These are phyloP conservation scores for Rhinichthys osculus DNA, from an alignment of 2,797 vertebrate species.

Conservation along the genomic window DNA sequence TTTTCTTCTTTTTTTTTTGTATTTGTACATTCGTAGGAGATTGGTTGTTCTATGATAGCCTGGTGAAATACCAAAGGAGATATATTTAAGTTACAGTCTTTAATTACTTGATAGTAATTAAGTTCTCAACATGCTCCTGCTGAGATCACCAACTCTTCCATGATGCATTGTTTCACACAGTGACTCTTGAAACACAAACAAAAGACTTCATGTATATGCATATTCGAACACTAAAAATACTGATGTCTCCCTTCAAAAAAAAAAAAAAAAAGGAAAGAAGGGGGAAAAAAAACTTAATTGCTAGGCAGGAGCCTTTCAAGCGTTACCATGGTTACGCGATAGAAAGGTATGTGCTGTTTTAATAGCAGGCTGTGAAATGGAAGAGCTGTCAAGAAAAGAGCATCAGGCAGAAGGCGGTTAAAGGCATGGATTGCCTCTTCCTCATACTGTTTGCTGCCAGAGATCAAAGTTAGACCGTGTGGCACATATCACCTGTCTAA, in stretches of 20 bases:
- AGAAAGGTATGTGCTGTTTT: constrained; percentile 64
- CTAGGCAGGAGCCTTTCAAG: constrained; percentile 57
- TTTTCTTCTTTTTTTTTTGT: too few relatives aligned
- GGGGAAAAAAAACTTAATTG: constrained; percentile 49
- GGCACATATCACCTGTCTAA: constrained; percentile 47
- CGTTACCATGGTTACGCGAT: constrained; percentile 69
- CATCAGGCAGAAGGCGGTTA: constrained; percentile 39
- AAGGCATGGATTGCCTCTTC: constrained; percentile 46
- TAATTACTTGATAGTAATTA: constrained; percentile 49
- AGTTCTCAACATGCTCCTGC: constrained; percentile 26
- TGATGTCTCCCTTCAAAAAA: constrained; percentile 38
- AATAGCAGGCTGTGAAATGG: constrained; percentile 49
- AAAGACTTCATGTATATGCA: constrained; percentile 38
- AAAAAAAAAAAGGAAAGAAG: constrained; percentile 38
- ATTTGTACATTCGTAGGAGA: neutral
- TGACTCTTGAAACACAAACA: constrained; percentile 37
- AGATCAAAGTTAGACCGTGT: constrained; percentile 49
- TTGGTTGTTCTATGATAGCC: neutral
- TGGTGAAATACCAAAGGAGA: neutral
- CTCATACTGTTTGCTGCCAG: constrained; percentile 51
- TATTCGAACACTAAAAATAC: constrained; percentile 48
- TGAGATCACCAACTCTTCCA: neutral
- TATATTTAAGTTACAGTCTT: constrained; percentile 16
- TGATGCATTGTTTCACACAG: constrained; percentile 37
- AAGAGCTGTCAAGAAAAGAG: constrained; percentile 55